A percentile compares a stretch with the other conserved stretches of the same genome.
These are phyloP conservation scores for Charaxes varanes DNA, from an alignment of 1,140 invertebrate genomes.

Conservation along the genomic window DNA sequence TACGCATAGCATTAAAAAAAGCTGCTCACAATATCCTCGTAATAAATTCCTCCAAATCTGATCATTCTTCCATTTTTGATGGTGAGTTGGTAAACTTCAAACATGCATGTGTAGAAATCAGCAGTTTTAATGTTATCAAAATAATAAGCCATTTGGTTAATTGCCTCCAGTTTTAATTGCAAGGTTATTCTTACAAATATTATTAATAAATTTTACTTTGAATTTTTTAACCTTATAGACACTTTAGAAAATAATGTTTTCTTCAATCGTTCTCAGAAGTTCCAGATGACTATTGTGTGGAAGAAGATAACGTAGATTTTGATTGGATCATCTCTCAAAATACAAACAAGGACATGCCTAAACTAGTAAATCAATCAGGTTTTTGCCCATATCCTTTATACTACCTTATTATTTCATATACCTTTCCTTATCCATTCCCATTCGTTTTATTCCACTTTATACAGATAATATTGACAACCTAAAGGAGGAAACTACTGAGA, in stretches of 20 bases:
- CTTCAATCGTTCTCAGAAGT: conserved; percentile 35
- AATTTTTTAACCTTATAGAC: too few relatives aligned
- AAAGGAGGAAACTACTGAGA: conserved; percentile 9
- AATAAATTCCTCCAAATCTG: conserved; percentile 35
- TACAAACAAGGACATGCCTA: conserved; percentile 22
- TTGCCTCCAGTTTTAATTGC: too few relatives aligned
- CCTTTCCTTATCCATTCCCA: conserved; percentile 14
- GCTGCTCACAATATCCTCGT: conserved; percentile 46
- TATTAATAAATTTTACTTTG: too few relatives aligned
- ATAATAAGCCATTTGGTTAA: too few relatives aligned
- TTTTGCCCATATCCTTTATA: conserved; percentile 13
- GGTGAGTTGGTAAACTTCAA: conserved; percentile 31
- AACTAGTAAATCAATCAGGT: conserved; percentile 36
- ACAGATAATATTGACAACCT: conserved; percentile 15
- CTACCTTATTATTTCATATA: conserved; percentile 13
- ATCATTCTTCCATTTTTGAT: conserved; percentile 36
- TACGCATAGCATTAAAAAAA: conserved; percentile 53
- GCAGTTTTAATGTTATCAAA: background rate
- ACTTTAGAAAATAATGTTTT: too few relatives aligned
- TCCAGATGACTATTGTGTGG: conserved; percentile 44
- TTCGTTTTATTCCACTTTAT: conserved; percentile 14
- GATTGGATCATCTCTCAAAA: conserved; percentile 44
- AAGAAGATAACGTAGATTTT: conserved; percentile 48
- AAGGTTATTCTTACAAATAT: too few relatives aligned
- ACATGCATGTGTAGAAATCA: too few relatives aligned